A percentile compares a stretch with the other conserved stretches of the same genome.
phyloP scores from a whole-genome alignment of 2,113 vertebrate species.

The Herpailurus yagouaroundi region DNA sequence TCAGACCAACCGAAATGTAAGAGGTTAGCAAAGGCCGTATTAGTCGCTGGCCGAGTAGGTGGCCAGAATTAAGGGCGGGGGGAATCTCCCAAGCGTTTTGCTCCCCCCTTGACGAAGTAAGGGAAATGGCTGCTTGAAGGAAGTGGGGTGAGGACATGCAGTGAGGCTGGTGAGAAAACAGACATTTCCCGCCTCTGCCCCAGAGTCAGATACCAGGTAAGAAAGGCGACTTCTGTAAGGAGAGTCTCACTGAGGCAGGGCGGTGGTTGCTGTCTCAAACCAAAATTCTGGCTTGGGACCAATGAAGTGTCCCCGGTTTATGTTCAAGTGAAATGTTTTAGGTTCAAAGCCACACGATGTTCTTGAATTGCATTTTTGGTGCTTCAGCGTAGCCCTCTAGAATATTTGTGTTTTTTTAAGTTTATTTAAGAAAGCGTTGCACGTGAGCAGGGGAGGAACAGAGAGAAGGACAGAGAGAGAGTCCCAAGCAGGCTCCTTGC shows the following conservation, averaged over 20 bases:
- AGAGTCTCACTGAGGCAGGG: neutral
- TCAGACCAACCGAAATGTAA: neutral
- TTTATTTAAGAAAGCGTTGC: neutral
- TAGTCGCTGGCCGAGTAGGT: neutral
- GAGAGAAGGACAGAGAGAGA: neutral
- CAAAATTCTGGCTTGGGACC: neutral
- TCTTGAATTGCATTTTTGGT: neutral
- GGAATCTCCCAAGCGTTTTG: neutral
- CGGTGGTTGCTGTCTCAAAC: neutral
- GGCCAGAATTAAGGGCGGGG: neutral
- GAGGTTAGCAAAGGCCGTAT: neutral
- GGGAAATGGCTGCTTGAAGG: neutral
- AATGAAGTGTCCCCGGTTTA: neutral
- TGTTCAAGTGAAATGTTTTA: neutral
- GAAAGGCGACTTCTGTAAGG: neutral
- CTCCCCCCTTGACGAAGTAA: neutral
- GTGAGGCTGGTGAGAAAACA: neutral
- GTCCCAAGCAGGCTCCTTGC: neutral
- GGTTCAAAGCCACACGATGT: neutral
- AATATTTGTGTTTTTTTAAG: neutral
- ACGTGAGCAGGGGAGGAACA: neutral
- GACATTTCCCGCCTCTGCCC: neutral
- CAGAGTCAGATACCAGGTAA: neutral
- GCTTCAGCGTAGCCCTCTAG: neutral
- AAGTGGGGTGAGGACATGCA: accelerated